Percentiles rank a stretch among this genome's conserved stretches.
Evolutionary conservation across 2,797 vertebrate genomes (phyloP).

Genomic region (Margarornis squamiger): DNA sequence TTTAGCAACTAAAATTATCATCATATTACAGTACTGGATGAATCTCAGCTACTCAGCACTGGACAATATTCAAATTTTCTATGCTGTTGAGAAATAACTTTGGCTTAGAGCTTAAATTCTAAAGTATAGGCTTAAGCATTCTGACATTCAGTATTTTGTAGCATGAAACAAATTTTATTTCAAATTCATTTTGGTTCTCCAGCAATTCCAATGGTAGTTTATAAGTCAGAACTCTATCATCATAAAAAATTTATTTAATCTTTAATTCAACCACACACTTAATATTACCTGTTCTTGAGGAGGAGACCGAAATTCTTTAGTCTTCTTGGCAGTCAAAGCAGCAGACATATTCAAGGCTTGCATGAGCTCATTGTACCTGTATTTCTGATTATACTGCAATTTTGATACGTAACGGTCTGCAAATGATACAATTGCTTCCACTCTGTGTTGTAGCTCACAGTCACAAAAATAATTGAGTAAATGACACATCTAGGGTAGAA

Average conservation of each 20-base stretch:
- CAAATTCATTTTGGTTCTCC: background rate
- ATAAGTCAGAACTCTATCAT: background rate
- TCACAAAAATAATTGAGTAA: conserved; percentile 98
- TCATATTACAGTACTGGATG: background rate
- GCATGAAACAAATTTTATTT: background rate
- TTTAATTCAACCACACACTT: background rate
- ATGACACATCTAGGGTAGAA: conserved; percentile 90
- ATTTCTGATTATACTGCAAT: conserved; percentile 97
- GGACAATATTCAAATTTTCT: background rate
- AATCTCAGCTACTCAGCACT: background rate
- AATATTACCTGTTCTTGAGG: conserved; percentile 93
- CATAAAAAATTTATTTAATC: background rate
- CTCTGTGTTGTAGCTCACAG: conserved; percentile 95
- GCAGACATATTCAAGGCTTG: conserved; percentile 98
- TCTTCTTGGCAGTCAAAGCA: conserved; percentile 95
- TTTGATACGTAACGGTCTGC: conserved; percentile 95
- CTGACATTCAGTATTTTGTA: background rate
- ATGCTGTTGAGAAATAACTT: background rate
- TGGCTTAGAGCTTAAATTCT: background rate
- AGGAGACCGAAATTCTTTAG: conserved; percentile 97
- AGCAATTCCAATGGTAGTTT: background rate
- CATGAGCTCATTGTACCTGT: conserved; percentile 97
- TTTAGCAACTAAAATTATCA: background rate
- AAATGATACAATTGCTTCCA: conserved; percentile 96
- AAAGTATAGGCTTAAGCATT: background rate